Conservation (phyloP, 2,888 invertebrate species). For the Nipponacmea schrenckii region DNA sequence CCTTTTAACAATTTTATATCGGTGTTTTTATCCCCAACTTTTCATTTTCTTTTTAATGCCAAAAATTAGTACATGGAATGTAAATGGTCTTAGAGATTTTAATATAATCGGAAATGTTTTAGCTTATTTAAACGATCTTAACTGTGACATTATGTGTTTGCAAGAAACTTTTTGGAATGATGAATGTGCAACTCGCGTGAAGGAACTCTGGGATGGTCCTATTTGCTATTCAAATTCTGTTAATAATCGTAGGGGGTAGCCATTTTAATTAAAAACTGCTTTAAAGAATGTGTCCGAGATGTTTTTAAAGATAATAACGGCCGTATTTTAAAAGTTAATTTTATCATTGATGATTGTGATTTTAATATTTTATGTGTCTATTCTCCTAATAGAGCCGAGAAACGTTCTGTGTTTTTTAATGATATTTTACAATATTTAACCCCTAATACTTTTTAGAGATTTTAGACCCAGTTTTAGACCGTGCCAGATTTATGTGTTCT, state of each 20-base stretch:
- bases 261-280: conserved; percentile 12
- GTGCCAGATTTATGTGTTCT: too few species aligned
- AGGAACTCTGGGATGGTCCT: conserved; percentile 11
- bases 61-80: not conserved
- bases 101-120: not conserved
- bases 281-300: not conserved
- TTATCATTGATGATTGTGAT: conserved; percentile 5
- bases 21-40: too few species aligned
- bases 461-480: too few species aligned
- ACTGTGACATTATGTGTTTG: too few species aligned
- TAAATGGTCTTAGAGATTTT: not conserved
- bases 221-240: not conserved
- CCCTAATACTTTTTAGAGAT: too few species aligned
- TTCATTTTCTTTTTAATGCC: not conserved
- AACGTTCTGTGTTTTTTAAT: conserved; percentile 16
- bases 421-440: too few species aligned
- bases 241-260: conserved; percentile 14
- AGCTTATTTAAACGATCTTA: not conserved
- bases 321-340: conserved; percentile 12
- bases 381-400: conserved; percentile 16
- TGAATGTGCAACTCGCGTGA: not conserved
- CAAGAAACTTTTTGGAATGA: too few species aligned
- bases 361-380: conserved; percentile 19
- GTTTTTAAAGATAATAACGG: conserved; percentile 13
- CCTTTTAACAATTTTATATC: too few species aligned